Evolutionary conservation across 2,888 invertebrate genomes (phyloP).

Genomic region (Vandiemenella viatica): DNA sequence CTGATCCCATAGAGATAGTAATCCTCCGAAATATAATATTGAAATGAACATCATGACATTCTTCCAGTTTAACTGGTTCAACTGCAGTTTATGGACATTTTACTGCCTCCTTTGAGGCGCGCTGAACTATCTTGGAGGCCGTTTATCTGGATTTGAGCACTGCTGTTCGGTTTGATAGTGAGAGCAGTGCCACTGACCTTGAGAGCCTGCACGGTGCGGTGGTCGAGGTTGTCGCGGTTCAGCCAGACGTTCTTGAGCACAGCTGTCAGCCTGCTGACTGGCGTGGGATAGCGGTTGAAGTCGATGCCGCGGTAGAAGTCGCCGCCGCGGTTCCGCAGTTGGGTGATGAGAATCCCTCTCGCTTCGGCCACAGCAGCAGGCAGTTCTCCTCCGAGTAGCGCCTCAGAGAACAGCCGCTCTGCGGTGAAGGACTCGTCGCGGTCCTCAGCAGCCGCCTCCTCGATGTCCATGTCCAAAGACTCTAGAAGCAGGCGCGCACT

Average conservation of each 20-base stretch:
- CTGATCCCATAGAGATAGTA: too few relatives aligned
- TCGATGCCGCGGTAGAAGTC: slow-evolving; percentile 7
- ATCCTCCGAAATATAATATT: too few relatives aligned
- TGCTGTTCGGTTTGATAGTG: too few relatives aligned
- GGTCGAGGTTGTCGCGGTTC: neutral
- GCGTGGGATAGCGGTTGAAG: neutral
- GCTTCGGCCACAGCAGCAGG: slow-evolving; percentile 8
- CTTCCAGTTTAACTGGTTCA: too few relatives aligned
- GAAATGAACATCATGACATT: too few relatives aligned
- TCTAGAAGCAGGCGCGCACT: neutral
- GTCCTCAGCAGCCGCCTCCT: slow-evolving; percentile 5
- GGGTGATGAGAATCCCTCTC: slow-evolving; percentile 3
- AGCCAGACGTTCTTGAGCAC: slow-evolving; percentile 4
- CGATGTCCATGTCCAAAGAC: neutral
- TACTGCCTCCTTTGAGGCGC: too few relatives aligned
- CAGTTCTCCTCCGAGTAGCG: neutral
- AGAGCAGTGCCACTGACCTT: too few relatives aligned
- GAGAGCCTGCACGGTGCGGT: slow-evolving; percentile 1
- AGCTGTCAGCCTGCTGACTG: slow-evolving; percentile 2
- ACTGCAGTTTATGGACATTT: too few relatives aligned
- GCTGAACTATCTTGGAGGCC: too few relatives aligned
- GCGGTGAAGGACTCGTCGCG: slow-evolving; percentile 5
- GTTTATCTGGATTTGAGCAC: too few relatives aligned
- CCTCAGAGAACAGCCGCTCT: slow-evolving; percentile 1
- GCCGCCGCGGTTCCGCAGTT: neutral